Base-by-base conservation (phyloP, 2,113 vertebrate genomes). In the Silurus meridionalis region DNA sequence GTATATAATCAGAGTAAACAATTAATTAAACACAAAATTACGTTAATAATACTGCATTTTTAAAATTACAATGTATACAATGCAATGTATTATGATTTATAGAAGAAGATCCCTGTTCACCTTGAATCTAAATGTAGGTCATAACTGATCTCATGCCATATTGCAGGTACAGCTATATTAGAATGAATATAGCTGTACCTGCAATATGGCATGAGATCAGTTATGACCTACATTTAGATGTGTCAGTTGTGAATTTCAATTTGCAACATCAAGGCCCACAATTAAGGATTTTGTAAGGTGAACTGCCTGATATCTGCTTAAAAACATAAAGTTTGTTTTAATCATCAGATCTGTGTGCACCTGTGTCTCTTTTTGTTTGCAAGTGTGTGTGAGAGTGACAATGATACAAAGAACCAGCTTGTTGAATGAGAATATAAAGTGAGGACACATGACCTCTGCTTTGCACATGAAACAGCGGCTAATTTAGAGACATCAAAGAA, bases 391-490 rank as follows among this genome's bases (percentile, higher is more conserved):
- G 69, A 77, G 58, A 66, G 75, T 64, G 83, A 55, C 28, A 78
- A 63, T 81, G 60, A 67, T 81, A 64, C 69, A 82, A 84, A 78
- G 79, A 71, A 61, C 55, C 78, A 57, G 83, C 25, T 48, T 81
- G 67, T 67, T 82, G 61, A 85, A 78, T 53, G n/a, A 85, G 87
- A 77, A 88, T 67, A 74, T 85, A 82, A 88, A 88, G 81, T 86
- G 86, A 87, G 84, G 52, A 74, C 81, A 88, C 84, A 88, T 67
- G 61, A 46, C 86, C 86, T 55, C 89, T 86, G 82, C 84, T 90
- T 90, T 90, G 82, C 89, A 90, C 89, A 90, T 90, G 84, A 90
- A 90, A 88, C 81, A 87, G 75, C 72, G 23, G 52, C 83, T 83
- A 83, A 84, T 82, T 52, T 52, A 84, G 17, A 75, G 83, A 82